Base-by-base conservation (phyloP, 2,888 invertebrate genomes). In the Nemoura dubitans region DNA sequence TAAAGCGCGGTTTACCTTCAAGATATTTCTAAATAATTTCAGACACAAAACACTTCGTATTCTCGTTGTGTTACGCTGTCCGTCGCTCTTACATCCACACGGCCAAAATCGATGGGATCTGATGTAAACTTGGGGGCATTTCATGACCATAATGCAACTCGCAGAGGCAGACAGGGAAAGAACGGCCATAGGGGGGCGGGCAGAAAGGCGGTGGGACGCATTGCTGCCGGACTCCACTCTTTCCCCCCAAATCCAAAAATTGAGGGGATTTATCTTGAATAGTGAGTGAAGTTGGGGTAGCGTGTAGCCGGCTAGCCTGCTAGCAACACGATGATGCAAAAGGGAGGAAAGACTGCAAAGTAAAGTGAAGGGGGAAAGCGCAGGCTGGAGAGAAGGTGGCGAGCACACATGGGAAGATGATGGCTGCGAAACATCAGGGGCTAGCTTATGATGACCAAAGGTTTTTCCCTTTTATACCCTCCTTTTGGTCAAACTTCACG, bases 251-350 rank as follows among this genome's bases (percentile, higher is more conserved):
- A 85, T 80, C 87, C 87, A 86, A 87, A 86, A 87, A 84, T 84
- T 87, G 87, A 87, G 87, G 87, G 87, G 87, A 87, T 87, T 87
- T 87, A 86, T 85, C 85, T 80, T 81, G 86, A 87, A 87, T 84
- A 84, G 59, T 84, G 84, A 84, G 84, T 84, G 29, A 59, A 84
- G 84, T 84, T 84, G 27, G 84, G 84, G 84, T 84, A 84, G 84
- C 84, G 59, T 76, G 84, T 59, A 43, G 83, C 83, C 7, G 80
- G 28, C 26, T 30, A 27, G 81, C 29, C 10, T 3, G 59, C 59
- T 21, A 21, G 59, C 59, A 59, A 59, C 59, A 59, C 26, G 83
- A 83, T 26, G 42, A 42, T 42, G 83, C 42, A 83, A 83, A 81
- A 83, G 42, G 83, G 83, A 83, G 83, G 83, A 42, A 83, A 83